Percentiles rank a stretch among this genome's conserved stretches.
Evolutionary conservation across 2,113 vertebrate genomes (phyloP).

Genomic region (Psophia crepitans): DNA sequence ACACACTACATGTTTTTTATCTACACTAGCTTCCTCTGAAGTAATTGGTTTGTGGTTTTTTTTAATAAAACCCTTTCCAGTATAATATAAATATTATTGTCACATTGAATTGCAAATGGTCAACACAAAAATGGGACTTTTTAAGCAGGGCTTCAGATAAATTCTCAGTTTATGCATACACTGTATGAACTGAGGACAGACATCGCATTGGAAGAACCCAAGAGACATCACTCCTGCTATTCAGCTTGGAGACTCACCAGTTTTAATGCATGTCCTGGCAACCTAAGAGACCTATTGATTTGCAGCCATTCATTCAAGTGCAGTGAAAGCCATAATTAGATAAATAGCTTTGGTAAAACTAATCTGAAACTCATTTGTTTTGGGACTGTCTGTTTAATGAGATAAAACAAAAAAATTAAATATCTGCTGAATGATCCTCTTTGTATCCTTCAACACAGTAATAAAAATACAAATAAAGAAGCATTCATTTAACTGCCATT

Average conservation of each 20-base stretch:
- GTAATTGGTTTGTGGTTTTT: neutral
- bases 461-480: conserved; percentile 21
- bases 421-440: neutral
- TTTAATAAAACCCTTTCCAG: neutral
- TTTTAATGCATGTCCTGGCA: conserved; percentile 28
- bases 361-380: conserved; percentile 56
- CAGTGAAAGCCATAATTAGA: conserved; percentile 54
- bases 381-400: conserved; percentile 5
- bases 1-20: neutral
- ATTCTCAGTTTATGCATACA: neutral
- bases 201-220: neutral
- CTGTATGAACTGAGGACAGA: neutral
- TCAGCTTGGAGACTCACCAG: conserved; percentile 7
- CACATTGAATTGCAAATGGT: neutral
- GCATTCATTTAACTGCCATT: neutral
- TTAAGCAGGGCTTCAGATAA: neutral
- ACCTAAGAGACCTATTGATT: conserved; percentile 49
- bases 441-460: neutral
- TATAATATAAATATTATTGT: neutral
- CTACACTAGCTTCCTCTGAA: neutral
- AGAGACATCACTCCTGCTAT: neutral
- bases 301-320: conserved; percentile 8
- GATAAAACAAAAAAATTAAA: conserved; percentile 56
- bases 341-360: conserved; percentile 49
- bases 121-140: neutral